Conservation (phyloP, 1,140 invertebrate species). For the Cydia strobilella region DNA sequence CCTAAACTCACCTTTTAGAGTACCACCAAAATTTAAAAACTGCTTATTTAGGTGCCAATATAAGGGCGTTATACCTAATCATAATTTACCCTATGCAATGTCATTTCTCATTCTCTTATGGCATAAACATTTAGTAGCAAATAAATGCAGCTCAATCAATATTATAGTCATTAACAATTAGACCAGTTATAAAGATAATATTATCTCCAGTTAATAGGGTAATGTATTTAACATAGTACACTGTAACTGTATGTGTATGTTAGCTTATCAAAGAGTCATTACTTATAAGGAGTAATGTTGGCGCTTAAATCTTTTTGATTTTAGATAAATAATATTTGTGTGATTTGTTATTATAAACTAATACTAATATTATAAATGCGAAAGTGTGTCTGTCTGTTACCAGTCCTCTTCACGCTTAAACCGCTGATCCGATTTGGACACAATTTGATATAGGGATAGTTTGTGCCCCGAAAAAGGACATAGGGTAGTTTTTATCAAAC, state of each 20-base stretch:
- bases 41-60: not conserved
- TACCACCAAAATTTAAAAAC: too few species aligned
- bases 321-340: not conserved
- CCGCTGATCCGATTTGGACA: too few species aligned
- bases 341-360: not conserved
- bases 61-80: too few species aligned
- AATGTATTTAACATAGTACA: not conserved
- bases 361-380: too few species aligned
- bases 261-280: not conserved
- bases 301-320: not conserved
- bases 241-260: not conserved
- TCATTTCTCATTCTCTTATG: too few species aligned
- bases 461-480: too few species aligned
- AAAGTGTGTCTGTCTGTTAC: too few species aligned
- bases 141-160: not conserved
- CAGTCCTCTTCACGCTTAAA: too few species aligned
- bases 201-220: not conserved
- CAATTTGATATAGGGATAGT: too few species aligned
- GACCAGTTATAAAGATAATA: conserved; percentile 5
- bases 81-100: too few species aligned
- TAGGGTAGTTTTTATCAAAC: too few species aligned
- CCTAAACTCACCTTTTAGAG: too few species aligned
- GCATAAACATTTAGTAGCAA: not conserved
- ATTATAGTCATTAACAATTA: not conserved
- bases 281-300: not conserved